phyloP scores from a whole-genome alignment of 2,888 invertebrate genomes.

The Melanargia galathea region DNA sequence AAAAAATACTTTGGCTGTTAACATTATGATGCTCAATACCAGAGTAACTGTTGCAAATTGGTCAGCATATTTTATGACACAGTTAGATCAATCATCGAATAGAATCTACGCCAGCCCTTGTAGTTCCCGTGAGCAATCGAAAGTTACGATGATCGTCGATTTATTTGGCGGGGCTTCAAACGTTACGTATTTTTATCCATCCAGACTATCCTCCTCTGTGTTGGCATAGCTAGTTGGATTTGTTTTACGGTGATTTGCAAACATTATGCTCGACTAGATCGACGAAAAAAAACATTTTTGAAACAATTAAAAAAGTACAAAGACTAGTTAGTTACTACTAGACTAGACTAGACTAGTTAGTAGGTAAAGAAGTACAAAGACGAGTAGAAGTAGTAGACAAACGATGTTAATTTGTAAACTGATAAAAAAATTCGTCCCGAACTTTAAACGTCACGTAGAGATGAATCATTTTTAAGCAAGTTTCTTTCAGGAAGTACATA shows the following conservation, averaged over 20 bases:
- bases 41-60: neutral
- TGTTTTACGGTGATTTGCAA: conserved; percentile 43
- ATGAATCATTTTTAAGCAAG: too few relatives aligned
- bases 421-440: too few relatives aligned
- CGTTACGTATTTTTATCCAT: conserved; percentile 65
- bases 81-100: conserved; percentile 36
- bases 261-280: neutral
- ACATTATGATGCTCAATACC: neutral
- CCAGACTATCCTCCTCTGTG: conserved; percentile 44
- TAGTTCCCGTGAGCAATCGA: conserved; percentile 49
- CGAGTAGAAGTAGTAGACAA: too few relatives aligned
- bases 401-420: too few relatives aligned
- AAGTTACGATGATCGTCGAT: conserved; percentile 50
- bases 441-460: too few relatives aligned
- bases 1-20: neutral
- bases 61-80: conserved; percentile 18
- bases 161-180: conserved; percentile 71
- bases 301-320: neutral
- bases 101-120: conserved; percentile 49
- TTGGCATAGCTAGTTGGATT: conserved; percentile 47
- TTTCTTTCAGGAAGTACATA: too few relatives aligned
- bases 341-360: too few relatives aligned
- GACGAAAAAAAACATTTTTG: neutral
- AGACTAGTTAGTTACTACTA: too few relatives aligned
- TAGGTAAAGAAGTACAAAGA: too few relatives aligned